Evolutionary conservation across 2,797 vertebrate genomes (phyloP).

Genomic region (Tinamus major): DNA sequence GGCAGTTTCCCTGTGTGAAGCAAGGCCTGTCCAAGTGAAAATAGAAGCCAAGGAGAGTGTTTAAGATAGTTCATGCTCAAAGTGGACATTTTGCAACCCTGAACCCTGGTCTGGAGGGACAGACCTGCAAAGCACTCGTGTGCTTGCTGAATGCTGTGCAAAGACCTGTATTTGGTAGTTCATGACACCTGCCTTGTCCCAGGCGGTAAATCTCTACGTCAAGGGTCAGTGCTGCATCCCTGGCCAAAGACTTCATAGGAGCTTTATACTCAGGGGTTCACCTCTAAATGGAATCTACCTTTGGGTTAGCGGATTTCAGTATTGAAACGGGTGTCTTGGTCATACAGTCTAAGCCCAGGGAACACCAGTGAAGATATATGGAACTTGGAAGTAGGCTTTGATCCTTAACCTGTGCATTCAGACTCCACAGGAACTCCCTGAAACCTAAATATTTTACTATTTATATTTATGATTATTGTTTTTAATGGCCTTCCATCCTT

Average conservation of each 20-base stretch:
- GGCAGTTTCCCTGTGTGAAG: not conserved
- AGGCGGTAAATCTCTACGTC: not conserved
- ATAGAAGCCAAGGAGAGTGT: not conserved
- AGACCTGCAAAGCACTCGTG: not conserved
- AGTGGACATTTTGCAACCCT: not conserved
- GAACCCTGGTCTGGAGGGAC: not conserved
- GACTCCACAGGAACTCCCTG: not conserved
- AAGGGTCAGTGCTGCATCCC: not conserved
- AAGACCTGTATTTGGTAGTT: not conserved
- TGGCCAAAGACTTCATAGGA: not conserved
- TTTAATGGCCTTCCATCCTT: conserved; percentile 26
- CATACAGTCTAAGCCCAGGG: not conserved
- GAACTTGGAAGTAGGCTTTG: not conserved
- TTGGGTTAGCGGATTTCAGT: not conserved
- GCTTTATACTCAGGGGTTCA: not conserved
- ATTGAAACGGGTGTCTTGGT: not conserved
- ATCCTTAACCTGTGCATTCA: not conserved
- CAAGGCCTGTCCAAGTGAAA: not conserved
- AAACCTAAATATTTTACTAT: not conserved
- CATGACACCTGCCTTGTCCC: not conserved
- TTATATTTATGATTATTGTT: conserved; percentile 19
- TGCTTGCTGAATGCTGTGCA: rapidly evolving
- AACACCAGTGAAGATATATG: not conserved
- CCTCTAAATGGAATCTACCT: not conserved
- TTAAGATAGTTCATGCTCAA: not conserved